Evolutionary conservation across 2,797 vertebrate genomes (phyloP).

Genomic region (Balearica regulorum): DNA sequence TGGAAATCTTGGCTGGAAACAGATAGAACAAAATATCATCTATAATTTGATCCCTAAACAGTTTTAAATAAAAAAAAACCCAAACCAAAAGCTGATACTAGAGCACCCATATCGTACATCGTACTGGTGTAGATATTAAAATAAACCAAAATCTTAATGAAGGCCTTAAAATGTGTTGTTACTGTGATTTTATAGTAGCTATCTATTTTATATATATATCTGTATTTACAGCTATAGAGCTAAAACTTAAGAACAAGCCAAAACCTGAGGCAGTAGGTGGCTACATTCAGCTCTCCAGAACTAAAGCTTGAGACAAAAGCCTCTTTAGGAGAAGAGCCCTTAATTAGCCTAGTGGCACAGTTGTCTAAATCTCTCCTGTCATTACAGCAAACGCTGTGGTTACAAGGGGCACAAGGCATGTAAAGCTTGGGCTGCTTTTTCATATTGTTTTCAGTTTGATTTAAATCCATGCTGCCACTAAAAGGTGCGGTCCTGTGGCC

Average conservation of each 20-base stretch:
- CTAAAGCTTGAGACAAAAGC: slow-evolving; percentile 2
- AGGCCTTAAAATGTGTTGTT: not conserved
- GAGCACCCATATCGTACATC: not conserved
- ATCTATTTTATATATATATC: not conserved
- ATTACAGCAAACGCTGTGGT: not conserved
- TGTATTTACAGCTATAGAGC: not conserved
- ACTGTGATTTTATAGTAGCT: not conserved
- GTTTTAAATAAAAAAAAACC: not conserved
- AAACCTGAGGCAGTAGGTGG: not conserved
- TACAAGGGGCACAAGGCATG: not conserved
- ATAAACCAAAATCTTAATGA: not conserved
- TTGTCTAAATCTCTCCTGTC: not conserved
- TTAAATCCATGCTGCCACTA: not conserved
- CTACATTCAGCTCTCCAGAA: not conserved
- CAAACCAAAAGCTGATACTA: not conserved
- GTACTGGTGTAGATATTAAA: not conserved
- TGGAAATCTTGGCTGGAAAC: not conserved
- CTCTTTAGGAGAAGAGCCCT: not conserved
- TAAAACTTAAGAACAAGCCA: not conserved
- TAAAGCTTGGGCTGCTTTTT: not conserved
- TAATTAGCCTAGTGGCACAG: not conserved
- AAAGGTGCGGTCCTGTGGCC: not conserved
- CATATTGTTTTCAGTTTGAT: not conserved
- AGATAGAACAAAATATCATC: not conserved
- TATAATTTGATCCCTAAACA: not conserved